phyloP scores from a whole-genome alignment of 2,113 vertebrate species.

The Dipodomys spectabilis region DNA sequence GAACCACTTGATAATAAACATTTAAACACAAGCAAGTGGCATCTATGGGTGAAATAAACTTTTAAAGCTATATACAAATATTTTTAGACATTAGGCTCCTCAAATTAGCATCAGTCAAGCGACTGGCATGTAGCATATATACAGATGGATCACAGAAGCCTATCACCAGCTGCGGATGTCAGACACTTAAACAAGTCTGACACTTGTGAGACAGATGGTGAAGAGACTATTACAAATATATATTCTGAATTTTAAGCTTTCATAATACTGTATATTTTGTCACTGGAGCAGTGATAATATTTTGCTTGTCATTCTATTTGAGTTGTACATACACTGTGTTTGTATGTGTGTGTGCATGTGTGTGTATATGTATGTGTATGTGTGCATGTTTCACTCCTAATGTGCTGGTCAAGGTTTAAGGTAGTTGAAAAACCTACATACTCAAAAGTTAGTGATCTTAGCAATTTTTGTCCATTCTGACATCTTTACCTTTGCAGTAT shows the following conservation, averaged over 20 bases:
- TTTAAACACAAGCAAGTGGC: no score
- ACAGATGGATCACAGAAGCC: conserved; percentile 76
- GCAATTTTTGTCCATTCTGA: neutral
- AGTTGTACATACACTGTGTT: neutral
- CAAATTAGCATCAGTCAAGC: conserved; percentile 63
- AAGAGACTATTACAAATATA: conserved; percentile 64
- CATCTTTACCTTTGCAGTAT: neutral
- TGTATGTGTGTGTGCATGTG: no score
- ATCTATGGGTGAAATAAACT: neutral
- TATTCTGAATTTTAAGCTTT: conserved; percentile 74
- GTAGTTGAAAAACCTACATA: neutral
- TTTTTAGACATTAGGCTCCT: conserved; percentile 51
- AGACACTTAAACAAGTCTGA: conserved; percentile 70
- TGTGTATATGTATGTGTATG: no score
- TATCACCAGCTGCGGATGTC: conserved; percentile 69
- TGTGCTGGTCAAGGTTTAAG: conserved; percentile 10
- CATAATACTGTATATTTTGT: conserved; percentile 45
- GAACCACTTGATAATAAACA: neutral
- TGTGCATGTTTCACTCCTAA: neutral
- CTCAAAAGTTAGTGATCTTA: neutral
- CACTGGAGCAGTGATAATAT: conserved; percentile 62
- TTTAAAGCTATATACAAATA: neutral
- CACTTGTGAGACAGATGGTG: conserved; percentile 76
- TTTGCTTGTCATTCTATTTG: conserved; percentile 50
- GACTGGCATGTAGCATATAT: conserved; percentile 64